A percentile compares a stretch with the other conserved stretches of the same genome.
Conservation (phyloP, 2,113 vertebrate genomes). For the Piprites chloris region DNA sequence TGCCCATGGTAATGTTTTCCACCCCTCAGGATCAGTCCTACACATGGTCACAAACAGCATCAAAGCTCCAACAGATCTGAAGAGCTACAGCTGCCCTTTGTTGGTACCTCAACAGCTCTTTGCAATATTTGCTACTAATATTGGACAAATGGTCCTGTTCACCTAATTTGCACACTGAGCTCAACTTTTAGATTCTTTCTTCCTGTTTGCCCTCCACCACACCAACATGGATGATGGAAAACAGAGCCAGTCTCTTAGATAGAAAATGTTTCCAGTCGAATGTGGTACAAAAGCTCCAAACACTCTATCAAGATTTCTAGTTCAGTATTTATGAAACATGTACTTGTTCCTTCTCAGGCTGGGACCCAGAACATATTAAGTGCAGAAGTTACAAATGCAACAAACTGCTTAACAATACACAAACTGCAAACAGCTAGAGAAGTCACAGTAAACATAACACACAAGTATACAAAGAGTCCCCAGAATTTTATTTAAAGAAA, state of each 20-base stretch:
- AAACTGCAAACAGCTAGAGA: neutral
- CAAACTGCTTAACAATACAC: neutral
- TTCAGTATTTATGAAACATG: neutral
- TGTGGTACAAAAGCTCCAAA: neutral
- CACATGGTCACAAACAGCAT: neutral
- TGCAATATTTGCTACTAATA: neutral
- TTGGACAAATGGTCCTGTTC: neutral
- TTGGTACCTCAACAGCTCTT: neutral
- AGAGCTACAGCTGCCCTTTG: neutral
- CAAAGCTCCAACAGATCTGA: neutral
- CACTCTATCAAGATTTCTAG: neutral
- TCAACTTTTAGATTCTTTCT: neutral
- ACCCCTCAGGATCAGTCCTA: neutral
- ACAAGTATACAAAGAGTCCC: slow-evolving; percentile 17
- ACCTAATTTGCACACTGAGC: neutral
- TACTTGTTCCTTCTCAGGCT: neutral
- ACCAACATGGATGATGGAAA: neutral
- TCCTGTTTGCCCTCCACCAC: neutral
- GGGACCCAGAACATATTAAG: neutral
- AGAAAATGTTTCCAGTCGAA: neutral
- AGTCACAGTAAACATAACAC: neutral
- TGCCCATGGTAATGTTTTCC: neutral
- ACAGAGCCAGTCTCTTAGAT: neutral
- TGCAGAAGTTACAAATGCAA: neutral
- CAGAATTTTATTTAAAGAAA: slow-evolving; percentile 74